phyloP scores from a whole-genome alignment of 2,888 invertebrate species.

The Morpho helenor region DNA sequence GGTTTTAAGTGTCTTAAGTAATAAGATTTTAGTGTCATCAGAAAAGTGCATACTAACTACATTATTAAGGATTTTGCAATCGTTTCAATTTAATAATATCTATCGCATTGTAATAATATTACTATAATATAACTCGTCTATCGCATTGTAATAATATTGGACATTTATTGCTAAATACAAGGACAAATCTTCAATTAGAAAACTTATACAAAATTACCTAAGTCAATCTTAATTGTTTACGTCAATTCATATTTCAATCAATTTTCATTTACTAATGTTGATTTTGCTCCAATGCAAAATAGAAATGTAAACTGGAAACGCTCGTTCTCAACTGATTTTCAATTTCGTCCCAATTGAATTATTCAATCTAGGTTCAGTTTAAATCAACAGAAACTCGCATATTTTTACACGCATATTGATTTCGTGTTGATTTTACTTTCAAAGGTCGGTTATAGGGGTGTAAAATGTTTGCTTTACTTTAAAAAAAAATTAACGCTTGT shows the following conservation, averaged over 20 bases:
- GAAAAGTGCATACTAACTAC: too few relatives aligned
- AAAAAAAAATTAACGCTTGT: neutral
- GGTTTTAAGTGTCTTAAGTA: too few relatives aligned
- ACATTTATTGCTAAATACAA: too few relatives aligned
- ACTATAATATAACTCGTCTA: too few relatives aligned
- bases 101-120: too few relatives aligned
- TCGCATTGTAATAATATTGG: too few relatives aligned
- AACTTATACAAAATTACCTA: too few relatives aligned
- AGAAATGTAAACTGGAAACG: slow-evolving; percentile 4
- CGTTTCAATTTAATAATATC: too few relatives aligned
- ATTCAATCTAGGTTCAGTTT: slow-evolving; percentile 24
- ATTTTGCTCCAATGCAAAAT: slow-evolving; percentile 6
- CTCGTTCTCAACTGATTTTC: slow-evolving; percentile 13
- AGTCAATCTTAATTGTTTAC: neutral
- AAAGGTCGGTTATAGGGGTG: slow-evolving; percentile 1
- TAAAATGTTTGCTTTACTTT: slow-evolving; percentile 1
- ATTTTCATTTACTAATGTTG: slow-evolving; percentile 7
- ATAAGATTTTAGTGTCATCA: too few relatives aligned
- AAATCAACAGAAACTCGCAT: slow-evolving; percentile 13
- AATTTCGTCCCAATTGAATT: slow-evolving; percentile 20
- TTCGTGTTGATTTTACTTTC: slow-evolving; percentile 9
- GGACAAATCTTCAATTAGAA: too few relatives aligned
- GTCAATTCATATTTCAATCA: neutral
- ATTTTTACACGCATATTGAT: slow-evolving; percentile 8
- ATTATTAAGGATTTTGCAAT: too few relatives aligned